Evolutionary conservation across 2,113 vertebrate species (phyloP).

Genomic region (Saguinus imperator): DNA sequence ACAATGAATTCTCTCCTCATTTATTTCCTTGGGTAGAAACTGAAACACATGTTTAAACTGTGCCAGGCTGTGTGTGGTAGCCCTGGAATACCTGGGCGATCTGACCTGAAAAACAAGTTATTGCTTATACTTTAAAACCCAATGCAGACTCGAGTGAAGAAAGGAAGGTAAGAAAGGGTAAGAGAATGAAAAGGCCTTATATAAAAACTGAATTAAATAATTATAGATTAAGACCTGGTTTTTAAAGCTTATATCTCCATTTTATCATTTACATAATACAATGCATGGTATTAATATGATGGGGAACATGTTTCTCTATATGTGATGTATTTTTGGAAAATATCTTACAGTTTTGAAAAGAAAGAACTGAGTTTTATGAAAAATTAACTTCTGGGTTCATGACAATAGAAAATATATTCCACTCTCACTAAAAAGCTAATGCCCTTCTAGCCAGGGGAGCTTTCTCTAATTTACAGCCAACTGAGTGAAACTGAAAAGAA

Average conservation of each 20-base stretch:
- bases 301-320: not conserved
- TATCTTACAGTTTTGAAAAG: constrained; percentile 34
- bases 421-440: not conserved
- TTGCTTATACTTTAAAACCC: constrained; percentile 66
- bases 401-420: constrained; percentile 42
- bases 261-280: constrained; percentile 24
- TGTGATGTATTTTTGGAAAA: not conserved
- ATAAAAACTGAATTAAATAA: constrained; percentile 53
- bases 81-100: constrained; percentile 67
- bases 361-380: constrained; percentile 58
- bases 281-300: not conserved
- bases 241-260: not conserved
- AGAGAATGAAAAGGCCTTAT: constrained; percentile 63
- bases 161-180: not conserved
- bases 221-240: not conserved
- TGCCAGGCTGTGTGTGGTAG: constrained; percentile 71
- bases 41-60: constrained; percentile 55
- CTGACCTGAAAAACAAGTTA: constrained; percentile 78
- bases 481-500: constrained; percentile 60
- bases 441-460: not conserved
- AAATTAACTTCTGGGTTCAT: not conserved
- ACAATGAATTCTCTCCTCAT: constrained; percentile 50
- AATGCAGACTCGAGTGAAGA: constrained; percentile 58
- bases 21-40: constrained; percentile 70
- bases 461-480: constrained; percentile 57